phyloP scores from a whole-genome alignment of 1,140 invertebrate species.

The Drosophila subpulchrella region DNA sequence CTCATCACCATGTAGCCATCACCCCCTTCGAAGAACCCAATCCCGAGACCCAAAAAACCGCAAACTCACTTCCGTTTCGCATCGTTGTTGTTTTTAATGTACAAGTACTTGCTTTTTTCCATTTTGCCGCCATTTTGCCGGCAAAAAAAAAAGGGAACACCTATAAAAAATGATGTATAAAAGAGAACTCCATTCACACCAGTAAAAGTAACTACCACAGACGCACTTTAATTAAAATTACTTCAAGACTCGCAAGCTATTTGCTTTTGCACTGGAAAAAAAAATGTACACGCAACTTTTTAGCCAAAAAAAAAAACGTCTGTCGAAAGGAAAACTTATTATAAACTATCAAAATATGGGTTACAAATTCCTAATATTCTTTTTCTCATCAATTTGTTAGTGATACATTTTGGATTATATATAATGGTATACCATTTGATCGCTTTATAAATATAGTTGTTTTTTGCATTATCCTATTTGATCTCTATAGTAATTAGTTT shows the following conservation, averaged over 20 bases:
- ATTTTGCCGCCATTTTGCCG: constrained; percentile 65
- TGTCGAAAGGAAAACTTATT: no score
- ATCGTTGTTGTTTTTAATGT: constrained; percentile 33
- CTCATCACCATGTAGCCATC: background rate
- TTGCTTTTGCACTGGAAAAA: constrained; percentile 7
- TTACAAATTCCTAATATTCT: no score
- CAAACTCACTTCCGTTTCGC: constrained; percentile 80
- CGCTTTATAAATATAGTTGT: no score
- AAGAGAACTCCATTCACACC: constrained; percentile 21
- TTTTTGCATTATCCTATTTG: no score
- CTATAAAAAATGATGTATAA: constrained; percentile 15
- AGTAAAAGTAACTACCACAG: constrained; percentile 16
- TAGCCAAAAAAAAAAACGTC: background rate
- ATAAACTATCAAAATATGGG: no score
- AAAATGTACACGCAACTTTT: no score
- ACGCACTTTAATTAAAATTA: constrained; percentile 74
- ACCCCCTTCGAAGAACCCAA: constrained; percentile 29
- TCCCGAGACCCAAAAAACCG: constrained; percentile 57
- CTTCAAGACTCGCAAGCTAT: constrained; percentile 20
- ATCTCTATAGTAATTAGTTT: no score
- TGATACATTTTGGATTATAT: no score
- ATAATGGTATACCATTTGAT: no score
- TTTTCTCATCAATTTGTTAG: no score
- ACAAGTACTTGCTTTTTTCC: constrained; percentile 33
- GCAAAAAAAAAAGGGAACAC: constrained; percentile 20